phyloP scores from a whole-genome alignment of 2,113 vertebrate genomes.

The Tursiops truncatus region DNA sequence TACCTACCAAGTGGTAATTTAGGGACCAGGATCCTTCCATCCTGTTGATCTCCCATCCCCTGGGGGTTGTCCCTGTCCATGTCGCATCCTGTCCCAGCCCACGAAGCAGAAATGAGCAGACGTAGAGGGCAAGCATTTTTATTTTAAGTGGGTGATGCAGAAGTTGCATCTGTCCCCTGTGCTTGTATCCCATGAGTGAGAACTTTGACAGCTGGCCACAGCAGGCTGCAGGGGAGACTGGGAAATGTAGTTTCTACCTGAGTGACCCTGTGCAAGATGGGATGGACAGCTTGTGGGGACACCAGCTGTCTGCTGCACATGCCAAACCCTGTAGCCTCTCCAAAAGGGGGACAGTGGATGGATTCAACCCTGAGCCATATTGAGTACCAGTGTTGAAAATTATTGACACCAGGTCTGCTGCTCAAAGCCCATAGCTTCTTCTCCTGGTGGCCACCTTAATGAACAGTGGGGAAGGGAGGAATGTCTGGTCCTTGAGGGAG shows the following conservation, averaged over 20 bases:
- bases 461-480: not conserved
- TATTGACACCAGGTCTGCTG: not conserved
- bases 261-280: rapidly evolving
- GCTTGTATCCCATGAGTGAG: too few species aligned
- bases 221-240: not conserved
- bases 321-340: not conserved
- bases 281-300: not conserved
- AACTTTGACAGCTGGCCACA: not conserved
- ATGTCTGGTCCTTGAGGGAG: not conserved
- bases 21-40: not conserved
- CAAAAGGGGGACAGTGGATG: not conserved
- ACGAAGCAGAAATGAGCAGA: not conserved
- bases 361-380: not conserved
- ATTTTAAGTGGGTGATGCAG: not conserved
- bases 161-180: not conserved
- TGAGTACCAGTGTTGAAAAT: not conserved
- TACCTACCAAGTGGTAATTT: not conserved
- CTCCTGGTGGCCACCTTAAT: not conserved
- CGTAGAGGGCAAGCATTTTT: not conserved
- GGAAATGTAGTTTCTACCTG: not conserved
- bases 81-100: not conserved
- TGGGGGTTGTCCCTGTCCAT: not conserved
- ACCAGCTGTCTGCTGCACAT: not conserved
- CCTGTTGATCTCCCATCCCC: not conserved
- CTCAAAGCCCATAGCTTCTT: not conserved